phyloP scores from a whole-genome alignment of 2,797 vertebrate genomes.

The Furcifer pardalis region DNA sequence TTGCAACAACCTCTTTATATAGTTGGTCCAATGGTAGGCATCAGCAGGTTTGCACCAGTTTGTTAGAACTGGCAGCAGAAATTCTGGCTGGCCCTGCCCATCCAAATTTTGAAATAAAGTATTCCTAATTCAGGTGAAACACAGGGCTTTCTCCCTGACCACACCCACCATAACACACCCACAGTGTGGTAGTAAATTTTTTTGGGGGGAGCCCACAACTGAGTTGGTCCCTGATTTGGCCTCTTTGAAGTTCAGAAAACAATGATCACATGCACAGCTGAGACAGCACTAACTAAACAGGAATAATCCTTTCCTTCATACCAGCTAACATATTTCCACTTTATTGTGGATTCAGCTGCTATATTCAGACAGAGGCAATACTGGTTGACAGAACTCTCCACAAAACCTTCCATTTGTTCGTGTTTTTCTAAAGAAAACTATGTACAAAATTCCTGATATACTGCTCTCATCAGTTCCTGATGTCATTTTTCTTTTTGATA shows the following conservation, averaged over 20 bases:
- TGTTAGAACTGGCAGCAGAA: too few relatives aligned
- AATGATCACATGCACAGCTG: conserved; percentile 58
- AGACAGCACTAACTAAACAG: conserved; percentile 51
- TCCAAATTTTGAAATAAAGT: too few relatives aligned
- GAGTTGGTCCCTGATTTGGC: conserved; percentile 42
- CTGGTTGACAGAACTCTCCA: not conserved
- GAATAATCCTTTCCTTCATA: conserved; percentile 48
- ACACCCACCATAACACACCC: too few relatives aligned
- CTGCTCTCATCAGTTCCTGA: not conserved
- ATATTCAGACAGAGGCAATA: conserved; percentile 25
- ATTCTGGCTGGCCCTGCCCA: too few relatives aligned
- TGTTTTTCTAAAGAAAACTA: not conserved
- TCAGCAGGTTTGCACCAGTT: too few relatives aligned
- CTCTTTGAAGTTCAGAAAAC: conserved; percentile 53
- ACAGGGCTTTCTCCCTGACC: too few relatives aligned
- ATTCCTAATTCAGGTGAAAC: too few relatives aligned
- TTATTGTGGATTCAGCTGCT: conserved; percentile 58
- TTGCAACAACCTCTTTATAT: too few relatives aligned
- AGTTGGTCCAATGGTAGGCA: too few relatives aligned
- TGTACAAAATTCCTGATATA: not conserved
- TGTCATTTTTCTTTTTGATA: not conserved
- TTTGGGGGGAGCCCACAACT: too few relatives aligned
- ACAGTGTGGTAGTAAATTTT: too few relatives aligned
- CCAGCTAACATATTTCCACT: conserved; percentile 44
- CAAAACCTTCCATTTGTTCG: conserved; percentile 17